Conservation (phyloP, 2,113 vertebrate species). For the Oostethus manadensis region DNA sequence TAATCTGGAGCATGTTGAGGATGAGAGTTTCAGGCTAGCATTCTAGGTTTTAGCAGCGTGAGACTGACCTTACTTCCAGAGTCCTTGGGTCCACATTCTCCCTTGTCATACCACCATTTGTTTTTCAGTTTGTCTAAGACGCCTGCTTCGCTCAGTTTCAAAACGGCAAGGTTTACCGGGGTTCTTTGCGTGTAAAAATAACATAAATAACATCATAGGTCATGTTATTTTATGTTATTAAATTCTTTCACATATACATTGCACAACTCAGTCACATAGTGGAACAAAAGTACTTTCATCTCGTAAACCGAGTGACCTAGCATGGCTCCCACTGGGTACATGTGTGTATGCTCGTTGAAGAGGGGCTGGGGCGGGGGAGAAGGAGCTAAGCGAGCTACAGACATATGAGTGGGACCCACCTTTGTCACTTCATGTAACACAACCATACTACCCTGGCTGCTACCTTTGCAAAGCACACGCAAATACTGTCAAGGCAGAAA, state of each 20-base stretch:
- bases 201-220: constrained; percentile 99
- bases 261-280: constrained; percentile 74
- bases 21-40: constrained; percentile 60
- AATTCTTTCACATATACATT: constrained; percentile 91
- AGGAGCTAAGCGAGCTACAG: constrained; percentile 82
- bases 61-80: constrained; percentile 99
- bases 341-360: constrained; percentile 73
- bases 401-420: constrained; percentile 90
- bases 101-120: constrained; percentile 99
- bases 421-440: constrained; percentile 96
- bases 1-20: constrained; percentile 62
- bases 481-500: constrained; percentile 88
- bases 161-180: constrained; percentile 99
- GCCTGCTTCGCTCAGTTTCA: constrained; percentile 99
- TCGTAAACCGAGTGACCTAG: constrained; percentile 83
- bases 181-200: constrained; percentile 99
- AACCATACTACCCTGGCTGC: constrained; percentile 88
- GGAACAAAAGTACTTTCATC: constrained; percentile 32
- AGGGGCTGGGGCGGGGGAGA: constrained; percentile 59
- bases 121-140: constrained; percentile 99
- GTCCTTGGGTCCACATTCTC: constrained; percentile 99
- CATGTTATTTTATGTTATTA: constrained; percentile 99
- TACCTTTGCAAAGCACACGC: constrained; percentile 64
- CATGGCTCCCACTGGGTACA: constrained; percentile 87
- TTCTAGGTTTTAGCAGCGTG: constrained; percentile 68